Percentiles rank a stretch among this genome's conserved stretches.
Evolutionary conservation across 2,888 invertebrate species (phyloP).

Genomic region (Brenthis daphne): DNA sequence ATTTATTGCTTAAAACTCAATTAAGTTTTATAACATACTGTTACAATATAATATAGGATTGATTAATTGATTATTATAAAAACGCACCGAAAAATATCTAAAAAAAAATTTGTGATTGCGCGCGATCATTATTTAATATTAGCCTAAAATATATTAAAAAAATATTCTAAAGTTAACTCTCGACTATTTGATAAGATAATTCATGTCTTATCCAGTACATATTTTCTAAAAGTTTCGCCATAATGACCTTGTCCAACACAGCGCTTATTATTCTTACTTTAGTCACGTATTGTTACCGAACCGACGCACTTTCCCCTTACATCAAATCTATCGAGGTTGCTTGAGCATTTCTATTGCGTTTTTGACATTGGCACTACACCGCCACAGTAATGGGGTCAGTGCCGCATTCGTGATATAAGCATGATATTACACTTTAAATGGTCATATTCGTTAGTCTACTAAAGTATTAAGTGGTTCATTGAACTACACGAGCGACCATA

Average conservation of each 20-base stretch:
- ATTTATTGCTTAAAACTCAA: background rate
- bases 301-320: constrained; percentile 60
- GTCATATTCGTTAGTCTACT: constrained; percentile 19
- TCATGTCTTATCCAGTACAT: background rate
- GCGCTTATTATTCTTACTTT: constrained; percentile 17
- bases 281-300: constrained; percentile 51
- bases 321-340: constrained; percentile 50
- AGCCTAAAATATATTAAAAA: no score
- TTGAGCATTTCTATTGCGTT: constrained; percentile 35
- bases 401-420: constrained; percentile 25
- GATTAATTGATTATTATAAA: no score
- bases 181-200: background rate
- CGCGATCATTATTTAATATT: no score
- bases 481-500: constrained; percentile 29
- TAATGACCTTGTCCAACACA: constrained; percentile 19
- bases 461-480: constrained; percentile 32
- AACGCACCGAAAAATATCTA: no score
- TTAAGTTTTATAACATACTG: background rate
- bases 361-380: constrained; percentile 52
- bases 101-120: no score
- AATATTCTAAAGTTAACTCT: background rate
- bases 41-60: no score
- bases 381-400: constrained; percentile 26
- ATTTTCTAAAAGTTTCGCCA: constrained; percentile 15
- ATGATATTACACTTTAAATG: constrained; percentile 22